These are phyloP conservation scores for Noctua janthina DNA, from an alignment of 2,888 invertebrate species.

Conservation along the genomic window DNA sequence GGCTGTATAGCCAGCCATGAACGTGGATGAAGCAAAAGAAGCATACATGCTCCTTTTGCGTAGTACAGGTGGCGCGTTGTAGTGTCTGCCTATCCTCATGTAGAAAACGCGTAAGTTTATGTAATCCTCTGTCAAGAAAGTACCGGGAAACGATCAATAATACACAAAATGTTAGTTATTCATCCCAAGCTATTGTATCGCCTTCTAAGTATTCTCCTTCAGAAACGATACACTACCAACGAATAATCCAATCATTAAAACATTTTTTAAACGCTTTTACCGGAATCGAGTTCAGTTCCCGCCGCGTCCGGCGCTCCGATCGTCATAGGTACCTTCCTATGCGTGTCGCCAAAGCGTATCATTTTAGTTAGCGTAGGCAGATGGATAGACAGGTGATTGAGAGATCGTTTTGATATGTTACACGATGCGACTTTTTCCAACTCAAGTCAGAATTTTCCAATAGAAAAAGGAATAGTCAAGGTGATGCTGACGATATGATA, in stretches of 20 bases:
- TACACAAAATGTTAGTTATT: too few relatives aligned
- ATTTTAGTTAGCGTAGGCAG: neutral
- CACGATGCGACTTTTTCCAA: neutral
- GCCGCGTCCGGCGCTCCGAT: neutral
- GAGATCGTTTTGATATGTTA: neutral
- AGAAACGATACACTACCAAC: too few relatives aligned
- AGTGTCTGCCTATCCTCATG: neutral
- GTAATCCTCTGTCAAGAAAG: neutral
- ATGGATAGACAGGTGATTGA: neutral
- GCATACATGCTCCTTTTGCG: neutral
- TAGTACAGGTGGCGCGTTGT: neutral
- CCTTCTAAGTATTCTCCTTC: too few relatives aligned
- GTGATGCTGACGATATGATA: neutral
- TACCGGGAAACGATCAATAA: too few relatives aligned
- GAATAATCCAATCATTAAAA: too few relatives aligned
- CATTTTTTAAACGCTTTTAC: too few relatives aligned
- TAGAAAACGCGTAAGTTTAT: neutral
- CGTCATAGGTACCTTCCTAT: neutral
- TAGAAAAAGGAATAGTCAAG: neutral
- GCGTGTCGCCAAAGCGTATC: neutral
- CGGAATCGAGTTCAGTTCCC: too few relatives aligned
- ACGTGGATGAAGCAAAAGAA: neutral
- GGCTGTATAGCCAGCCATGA: neutral
- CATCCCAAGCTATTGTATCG: too few relatives aligned
- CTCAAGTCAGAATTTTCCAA: neutral